Conservation (phyloP, 2,113 vertebrate species). For the Lipophrys pholis region DNA sequence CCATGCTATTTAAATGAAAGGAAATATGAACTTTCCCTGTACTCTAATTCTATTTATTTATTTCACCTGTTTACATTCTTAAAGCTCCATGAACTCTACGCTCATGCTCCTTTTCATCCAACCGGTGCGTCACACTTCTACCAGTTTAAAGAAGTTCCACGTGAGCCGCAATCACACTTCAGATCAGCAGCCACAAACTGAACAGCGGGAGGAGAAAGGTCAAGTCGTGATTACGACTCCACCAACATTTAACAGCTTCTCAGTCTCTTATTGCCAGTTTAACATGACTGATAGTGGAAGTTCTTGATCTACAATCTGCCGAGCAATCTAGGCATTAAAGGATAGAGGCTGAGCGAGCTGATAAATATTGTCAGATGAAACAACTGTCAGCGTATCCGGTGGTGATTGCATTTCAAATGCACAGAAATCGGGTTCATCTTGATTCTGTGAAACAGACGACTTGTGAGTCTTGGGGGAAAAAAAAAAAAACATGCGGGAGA, state of each 20-base stretch:
- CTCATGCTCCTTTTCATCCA: neutral
- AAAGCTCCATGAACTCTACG: neutral
- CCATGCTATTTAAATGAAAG: too few relatives aligned
- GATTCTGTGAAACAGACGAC: neutral
- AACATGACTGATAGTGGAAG: neutral
- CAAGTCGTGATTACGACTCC: neutral
- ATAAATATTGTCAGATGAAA: constrained; percentile 12
- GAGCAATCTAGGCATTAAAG: neutral
- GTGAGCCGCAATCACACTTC: constrained; percentile 10
- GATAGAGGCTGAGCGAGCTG: neutral
- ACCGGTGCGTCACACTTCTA: neutral
- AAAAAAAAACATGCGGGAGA: constrained; percentile 5
- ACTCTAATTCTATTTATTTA: too few relatives aligned
- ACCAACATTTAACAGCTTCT: constrained; percentile 16
- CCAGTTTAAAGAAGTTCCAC: neutral
- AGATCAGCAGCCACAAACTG: constrained; percentile 9
- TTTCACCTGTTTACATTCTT: too few relatives aligned
- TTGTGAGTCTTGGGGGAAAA: neutral
- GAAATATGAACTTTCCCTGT: too few relatives aligned
- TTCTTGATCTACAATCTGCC: constrained; percentile 5
- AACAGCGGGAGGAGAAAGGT: constrained; percentile 5
- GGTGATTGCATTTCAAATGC: constrained; percentile 1
- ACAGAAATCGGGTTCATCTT: neutral
- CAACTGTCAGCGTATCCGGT: constrained; percentile 7
- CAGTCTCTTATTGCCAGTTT: constrained; percentile 7